Base-by-base conservation (phyloP, 1,140 invertebrate species). In the Bombus haemorrhoidalis region DNA sequence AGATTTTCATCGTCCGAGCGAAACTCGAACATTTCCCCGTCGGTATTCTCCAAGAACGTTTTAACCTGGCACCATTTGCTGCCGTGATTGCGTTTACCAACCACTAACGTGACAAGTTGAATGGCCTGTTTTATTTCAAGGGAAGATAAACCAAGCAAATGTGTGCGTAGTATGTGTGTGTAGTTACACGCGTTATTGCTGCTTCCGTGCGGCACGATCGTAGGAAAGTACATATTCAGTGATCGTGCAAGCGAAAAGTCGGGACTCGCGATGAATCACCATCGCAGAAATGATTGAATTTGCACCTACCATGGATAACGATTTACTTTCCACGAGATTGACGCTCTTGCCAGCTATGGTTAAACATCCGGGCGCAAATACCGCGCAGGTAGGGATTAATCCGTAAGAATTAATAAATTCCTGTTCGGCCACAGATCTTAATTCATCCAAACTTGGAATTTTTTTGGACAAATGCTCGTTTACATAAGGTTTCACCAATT, bases 31-130 rank as follows among this genome's bases (percentile, higher is more conserved):
- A 0, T 47, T 32, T 62, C 18, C 18, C 64, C n/a, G 10, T 22
- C n/a, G 9, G 41, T 64, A 59, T 76, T 39, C 8, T 43, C 47
- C 34, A 41, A 64, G 10, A 76, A 22, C 22, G 47, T 80, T 85
- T 80, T 80, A 64, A 80, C 76, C 62, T 62, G 71, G 62, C 86
- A 85, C 53, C 82, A 76, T 68, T 85, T 71, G 76, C 66, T 62
- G 6, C 37, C 39, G 34, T 53, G 57, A 10, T 41, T 74, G 18
- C 43, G 82, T 12, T 77, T 87, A 22, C 86, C 81, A 59, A 78
- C 82, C 57, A 89, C 57, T 66, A 89, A 71, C 39, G 82, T 86
- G 34, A 84, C 72, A n/a, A 89, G 85, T 85, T 87, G 82, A 82
- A 85, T 34, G 43, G 86, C 78, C 82, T 87, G 69, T 89, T 81